A percentile compares a stretch with the other conserved stretches of the same genome.
phyloP scores from a whole-genome alignment of 1,140 invertebrate genomes.

The Proctacanthus coquilletti region DNA sequence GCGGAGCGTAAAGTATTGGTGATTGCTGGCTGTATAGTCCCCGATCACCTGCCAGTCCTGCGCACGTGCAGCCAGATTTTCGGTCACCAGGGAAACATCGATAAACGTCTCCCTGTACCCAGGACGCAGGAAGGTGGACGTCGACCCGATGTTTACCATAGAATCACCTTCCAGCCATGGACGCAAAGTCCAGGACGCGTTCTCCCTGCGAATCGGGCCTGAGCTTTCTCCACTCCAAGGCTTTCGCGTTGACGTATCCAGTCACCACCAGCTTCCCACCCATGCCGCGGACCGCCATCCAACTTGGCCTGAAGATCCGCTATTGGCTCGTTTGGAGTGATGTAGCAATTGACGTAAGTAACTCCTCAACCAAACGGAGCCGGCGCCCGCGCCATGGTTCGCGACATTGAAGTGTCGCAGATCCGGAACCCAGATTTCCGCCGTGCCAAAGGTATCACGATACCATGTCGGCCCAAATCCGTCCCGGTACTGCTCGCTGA shows the following conservation, averaged over 20 bases:
- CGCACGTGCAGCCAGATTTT: neutral
- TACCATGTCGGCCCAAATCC: no score
- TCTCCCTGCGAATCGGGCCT: slow-evolving; percentile 7
- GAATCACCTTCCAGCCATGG: no score
- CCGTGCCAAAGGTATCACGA: neutral
- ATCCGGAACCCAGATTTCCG: neutral
- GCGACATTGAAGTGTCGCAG: neutral
- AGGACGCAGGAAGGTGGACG: slow-evolving; percentile 1
- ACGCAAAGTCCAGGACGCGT: slow-evolving; percentile 11
- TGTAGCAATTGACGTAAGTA: slow-evolving; percentile 5
- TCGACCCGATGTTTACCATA: slow-evolving; percentile 6
- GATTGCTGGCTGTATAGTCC: slow-evolving; percentile 4
- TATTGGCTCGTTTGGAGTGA: slow-evolving; percentile 2
- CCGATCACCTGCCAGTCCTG: slow-evolving; percentile 3
- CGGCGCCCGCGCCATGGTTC: neutral
- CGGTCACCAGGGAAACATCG: slow-evolving; percentile 2
- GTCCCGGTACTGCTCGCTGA: neutral
- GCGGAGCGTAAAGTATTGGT: slow-evolving; percentile 2
- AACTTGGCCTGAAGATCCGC: slow-evolving; percentile 1
- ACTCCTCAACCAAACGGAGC: neutral
- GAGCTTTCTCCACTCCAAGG: slow-evolving; percentile 12
- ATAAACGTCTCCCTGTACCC: neutral
- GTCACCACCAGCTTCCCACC: slow-evolving; percentile 4
- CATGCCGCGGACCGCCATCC: neutral
- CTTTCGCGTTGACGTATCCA: slow-evolving; percentile 13